Evolutionary conservation across 2,888 invertebrate genomes (phyloP).

Genomic region (Malachius bipustulatus): DNA sequence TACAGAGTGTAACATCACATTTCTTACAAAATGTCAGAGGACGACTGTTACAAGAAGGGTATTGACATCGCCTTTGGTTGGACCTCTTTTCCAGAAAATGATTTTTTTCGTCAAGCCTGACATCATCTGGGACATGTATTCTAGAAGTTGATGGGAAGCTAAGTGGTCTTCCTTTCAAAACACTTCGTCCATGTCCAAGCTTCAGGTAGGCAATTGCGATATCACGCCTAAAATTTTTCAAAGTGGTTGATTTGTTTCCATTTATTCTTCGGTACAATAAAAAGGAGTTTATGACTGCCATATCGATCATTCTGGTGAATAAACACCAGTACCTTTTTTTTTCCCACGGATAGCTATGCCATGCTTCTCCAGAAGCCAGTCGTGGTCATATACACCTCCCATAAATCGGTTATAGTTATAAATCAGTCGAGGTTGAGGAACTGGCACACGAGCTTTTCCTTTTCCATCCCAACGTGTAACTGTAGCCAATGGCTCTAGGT

Average conservation of each 20-base stretch:
- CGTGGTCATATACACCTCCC: no score
- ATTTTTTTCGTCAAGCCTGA: background rate
- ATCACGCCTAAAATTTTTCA: conserved; percentile 2
- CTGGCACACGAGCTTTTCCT: conserved; percentile 7
- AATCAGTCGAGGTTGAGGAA: conserved; percentile 14
- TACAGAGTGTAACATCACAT: conserved; percentile 2
- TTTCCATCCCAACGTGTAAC: conserved; percentile 11
- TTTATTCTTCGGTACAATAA: conserved; percentile 3
- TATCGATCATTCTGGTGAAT: conserved; percentile 17
- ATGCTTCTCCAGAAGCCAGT: conserved; percentile 19
- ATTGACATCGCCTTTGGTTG: conserved; percentile 4
- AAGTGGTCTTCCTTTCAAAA: conserved; percentile 2
- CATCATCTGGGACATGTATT: background rate
- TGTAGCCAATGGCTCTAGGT: conserved; percentile 10
- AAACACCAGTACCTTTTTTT: conserved; percentile 21
- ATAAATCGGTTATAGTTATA: conserved; percentile 15
- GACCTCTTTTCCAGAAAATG: background rate
- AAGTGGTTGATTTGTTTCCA: background rate
- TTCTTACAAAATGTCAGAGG: conserved; percentile 6
- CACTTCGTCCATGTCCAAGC: conserved; percentile 4
- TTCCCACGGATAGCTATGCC: conserved; percentile 14
- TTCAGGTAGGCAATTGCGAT: conserved; percentile 5
- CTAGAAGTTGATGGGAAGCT: background rate
- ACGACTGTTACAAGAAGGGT: background rate
- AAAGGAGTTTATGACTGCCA: conserved; percentile 17